A percentile compares a stretch with the other conserved stretches of the same genome.
phyloP scores from a whole-genome alignment of 1,140 invertebrate species.

The Drosophila navojoa region DNA sequence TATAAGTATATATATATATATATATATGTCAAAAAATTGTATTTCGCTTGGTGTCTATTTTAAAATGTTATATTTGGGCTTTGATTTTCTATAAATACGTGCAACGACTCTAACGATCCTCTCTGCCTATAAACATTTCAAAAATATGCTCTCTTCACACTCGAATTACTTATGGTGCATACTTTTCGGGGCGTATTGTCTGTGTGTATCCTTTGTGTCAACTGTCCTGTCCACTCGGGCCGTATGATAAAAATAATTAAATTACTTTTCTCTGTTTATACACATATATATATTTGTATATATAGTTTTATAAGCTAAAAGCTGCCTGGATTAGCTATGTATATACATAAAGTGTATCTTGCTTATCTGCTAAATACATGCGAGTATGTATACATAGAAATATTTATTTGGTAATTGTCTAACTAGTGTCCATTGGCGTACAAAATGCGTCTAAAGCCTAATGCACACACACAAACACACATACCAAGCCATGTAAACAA shows the following conservation, averaged over 20 bases:
- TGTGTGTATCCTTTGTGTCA: constrained; percentile 62
- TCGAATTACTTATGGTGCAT: constrained; percentile 60
- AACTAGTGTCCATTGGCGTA: constrained; percentile 68
- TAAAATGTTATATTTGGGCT: constrained; percentile 56
- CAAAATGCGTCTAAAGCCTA: constrained; percentile 69
- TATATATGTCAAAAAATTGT: constrained; percentile 67
- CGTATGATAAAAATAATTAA: constrained; percentile 29
- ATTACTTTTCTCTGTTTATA: constrained; percentile 18
- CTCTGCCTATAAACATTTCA: constrained; percentile 74
- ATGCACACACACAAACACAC: constrained; percentile 36
- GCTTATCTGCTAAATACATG: constrained; percentile 25
- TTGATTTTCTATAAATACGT: constrained; percentile 61
- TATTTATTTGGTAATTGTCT: constrained; percentile 56
- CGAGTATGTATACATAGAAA: constrained; percentile 17
- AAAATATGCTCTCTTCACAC: constrained; percentile 76
- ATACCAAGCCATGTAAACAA: constrained; percentile 20
- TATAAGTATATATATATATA: constrained; percentile 54
- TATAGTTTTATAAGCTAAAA: constrained; percentile 41
- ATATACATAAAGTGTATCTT: constrained; percentile 52
- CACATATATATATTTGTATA: no score
- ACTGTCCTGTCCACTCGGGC: constrained; percentile 31
- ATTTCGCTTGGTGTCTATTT: constrained; percentile 68
- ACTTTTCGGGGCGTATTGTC: constrained; percentile 72
- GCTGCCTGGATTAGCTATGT: constrained; percentile 34
- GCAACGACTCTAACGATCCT: constrained; percentile 29